Base-by-base conservation (phyloP, 2,888 invertebrate genomes). In the Adelphocoris suturalis region DNA sequence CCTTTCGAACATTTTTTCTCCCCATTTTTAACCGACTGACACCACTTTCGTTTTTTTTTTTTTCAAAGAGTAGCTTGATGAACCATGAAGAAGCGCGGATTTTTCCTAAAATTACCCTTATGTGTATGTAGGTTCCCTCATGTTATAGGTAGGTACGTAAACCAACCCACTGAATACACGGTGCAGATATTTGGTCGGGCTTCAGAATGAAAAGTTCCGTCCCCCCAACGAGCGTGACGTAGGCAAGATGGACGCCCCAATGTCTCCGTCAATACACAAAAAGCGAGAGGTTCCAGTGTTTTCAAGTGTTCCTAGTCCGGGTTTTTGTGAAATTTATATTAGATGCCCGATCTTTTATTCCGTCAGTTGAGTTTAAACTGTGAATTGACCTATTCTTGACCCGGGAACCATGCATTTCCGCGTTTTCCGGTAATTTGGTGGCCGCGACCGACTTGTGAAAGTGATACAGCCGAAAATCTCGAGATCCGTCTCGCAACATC, bases 251-350 rank as follows among this genome's bases (percentile, higher is more conserved):
- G 88, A 88, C 88, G 88, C 88, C 46, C 52, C 37, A 52, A 55
- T 55, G 88, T 86, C 68, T 85, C 86, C 76, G 48, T 88, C 88
- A 88, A 88, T 88, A 88, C 78, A 47, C 52, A 88, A 52, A 23
- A 48, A n/a, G 23, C 68, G 88, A 88, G 88, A 88, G 88, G 88
- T 88, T 88, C 68, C 13, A 68, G 68, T 68, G 68, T 68, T 68
- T 68, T 61, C 19, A n/a, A 61, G 61, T n/a, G 61, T n/a, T 19
- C 23, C 68, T 7, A 68, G 23, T 68, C 23, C 13, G 68, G 68
- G 27, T 68, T 68, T 23, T 68, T 68, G 37, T 37, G 23, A 68
- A 68, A 7, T 68, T 68, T 23, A 23, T 2, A 5, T 1, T 19
- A 23, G 7, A 68, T 68, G 68, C 4, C 68, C 68, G 27, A 19